A percentile compares a stretch with the other conserved stretches of the same genome.
These are phyloP conservation scores for Heliconius melpomene DNA, from an alignment of 1,140 invertebrate genomes.

Conservation along the genomic window DNA sequence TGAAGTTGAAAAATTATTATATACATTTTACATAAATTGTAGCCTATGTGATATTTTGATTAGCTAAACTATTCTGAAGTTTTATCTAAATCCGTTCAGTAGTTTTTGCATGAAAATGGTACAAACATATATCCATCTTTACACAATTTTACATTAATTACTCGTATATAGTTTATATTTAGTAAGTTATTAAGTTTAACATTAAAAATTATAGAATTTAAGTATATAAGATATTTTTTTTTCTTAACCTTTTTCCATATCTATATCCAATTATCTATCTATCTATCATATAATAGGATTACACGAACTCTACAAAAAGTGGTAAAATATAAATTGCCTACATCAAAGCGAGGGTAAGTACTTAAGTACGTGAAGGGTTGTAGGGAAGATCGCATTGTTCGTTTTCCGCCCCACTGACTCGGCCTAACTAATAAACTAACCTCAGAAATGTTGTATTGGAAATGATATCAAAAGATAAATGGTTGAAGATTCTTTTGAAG, in stretches of 20 bases:
- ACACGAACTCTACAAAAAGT: slow-evolving; percentile 1
- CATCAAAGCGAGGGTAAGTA: slow-evolving; percentile 25
- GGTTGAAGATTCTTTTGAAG: too few relatives aligned
- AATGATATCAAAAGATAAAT: not conserved
- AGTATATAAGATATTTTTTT: not conserved
- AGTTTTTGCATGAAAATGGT: too few relatives aligned
- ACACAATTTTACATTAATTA: too few relatives aligned
- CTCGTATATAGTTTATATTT: too few relatives aligned
- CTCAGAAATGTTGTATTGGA: not conserved
- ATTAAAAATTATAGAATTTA: not conserved
- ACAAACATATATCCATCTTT: too few relatives aligned
- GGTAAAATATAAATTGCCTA: slow-evolving; percentile 17
- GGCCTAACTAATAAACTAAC: slow-evolving; percentile 38
- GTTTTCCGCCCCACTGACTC: slow-evolving; percentile 36
- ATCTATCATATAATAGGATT: not conserved
- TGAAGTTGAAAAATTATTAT: too few relatives aligned
- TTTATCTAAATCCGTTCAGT: too few relatives aligned
- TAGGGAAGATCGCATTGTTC: slow-evolving; percentile 33
- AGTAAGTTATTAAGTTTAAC: too few relatives aligned
- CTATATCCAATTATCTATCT: not conserved
- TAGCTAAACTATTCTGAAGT: too few relatives aligned
- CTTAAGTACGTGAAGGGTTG: slow-evolving; percentile 28
- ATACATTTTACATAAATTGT: too few relatives aligned
- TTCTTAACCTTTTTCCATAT: not conserved
- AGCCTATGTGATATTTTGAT: too few relatives aligned